Base-by-base conservation (phyloP, 2,888 invertebrate genomes). In the Leucophenga maculata region DNA sequence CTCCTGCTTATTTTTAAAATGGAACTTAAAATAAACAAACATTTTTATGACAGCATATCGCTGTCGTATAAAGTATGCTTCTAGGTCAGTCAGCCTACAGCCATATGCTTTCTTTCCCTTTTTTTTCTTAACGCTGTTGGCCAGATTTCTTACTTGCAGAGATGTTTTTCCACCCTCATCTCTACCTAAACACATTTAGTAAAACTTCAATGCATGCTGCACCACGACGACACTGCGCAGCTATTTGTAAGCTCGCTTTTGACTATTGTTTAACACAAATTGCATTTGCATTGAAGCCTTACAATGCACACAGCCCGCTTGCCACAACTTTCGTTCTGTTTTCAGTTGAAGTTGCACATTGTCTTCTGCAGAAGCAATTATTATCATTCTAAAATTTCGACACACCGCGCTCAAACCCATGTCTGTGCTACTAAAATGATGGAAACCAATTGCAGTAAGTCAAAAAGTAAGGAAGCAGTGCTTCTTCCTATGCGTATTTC, bases 201-300 rank as follows among this genome's bases (percentile, higher is more conserved):
- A 26, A 4, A 26, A 26, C 3, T 26, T 4, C 26, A 26, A 3
- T 26, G 26, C 4, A 26, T 26, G 2, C 26, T 26, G 26, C 4
- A 26, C 26, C 26, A 26, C 26, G 2, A 26, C 26, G 2, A 3
- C 26, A 26, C 26, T 31, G 26, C 48, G 50, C n/a, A 26, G 48
- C 16, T 32, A 14, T 32, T 0, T 48, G 65, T 65, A 65, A 65
- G 48, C 65, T 31, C 48, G 9, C 22, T 18, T 18, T 62, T 26
- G n/a, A 62, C 18, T 20, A 39, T 65, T 65, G 65, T 65, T 50
- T 65, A n/a, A 31, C 22, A 31, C 31, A 50, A 50, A 48, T 65
- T 65, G 65, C 60, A 62, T 26, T 65, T 65, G 50, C n/a, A 46
- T n/a, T 46, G 3, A 13, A n/a, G 46, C 46, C 13, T n/a, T 6